These are phyloP conservation scores for Lysandra coridon DNA, from an alignment of 2,888 invertebrate species.

Conservation along the genomic window DNA sequence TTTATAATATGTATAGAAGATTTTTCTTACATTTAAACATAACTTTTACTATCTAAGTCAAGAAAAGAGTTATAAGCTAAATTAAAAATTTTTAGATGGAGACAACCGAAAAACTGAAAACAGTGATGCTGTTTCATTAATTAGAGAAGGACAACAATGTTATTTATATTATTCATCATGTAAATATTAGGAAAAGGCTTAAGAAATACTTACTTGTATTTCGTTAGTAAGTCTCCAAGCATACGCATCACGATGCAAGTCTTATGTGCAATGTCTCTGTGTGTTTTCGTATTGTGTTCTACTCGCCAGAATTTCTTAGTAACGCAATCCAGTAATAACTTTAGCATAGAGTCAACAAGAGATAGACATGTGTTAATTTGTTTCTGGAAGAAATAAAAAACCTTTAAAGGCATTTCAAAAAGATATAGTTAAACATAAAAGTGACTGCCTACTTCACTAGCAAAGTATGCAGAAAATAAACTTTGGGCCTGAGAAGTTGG, in stretches of 20 bases:
- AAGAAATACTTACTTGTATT: slow-evolving; percentile 67
- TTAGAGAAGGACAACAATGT: too few relatives aligned
- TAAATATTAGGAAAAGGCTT: not conserved
- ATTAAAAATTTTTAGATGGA: not conserved
- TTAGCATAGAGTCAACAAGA: slow-evolving; percentile 72
- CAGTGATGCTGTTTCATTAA: not conserved
- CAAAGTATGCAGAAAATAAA: too few relatives aligned
- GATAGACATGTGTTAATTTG: slow-evolving; percentile 69
- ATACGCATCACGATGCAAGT: slow-evolving; percentile 79
- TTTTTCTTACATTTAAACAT: not conserved
- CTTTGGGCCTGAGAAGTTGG: too few relatives aligned
- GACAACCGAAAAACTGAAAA: not conserved
- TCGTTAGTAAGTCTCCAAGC: slow-evolving; percentile 79
- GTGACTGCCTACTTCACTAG: too few relatives aligned
- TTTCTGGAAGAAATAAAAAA: slow-evolving; percentile 57
- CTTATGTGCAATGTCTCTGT: slow-evolving; percentile 74
- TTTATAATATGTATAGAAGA: too few relatives aligned
- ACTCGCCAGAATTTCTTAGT: slow-evolving; percentile 78
- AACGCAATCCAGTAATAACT: slow-evolving; percentile 77
- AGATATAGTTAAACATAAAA: not conserved
- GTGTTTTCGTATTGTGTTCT: slow-evolving; percentile 64
- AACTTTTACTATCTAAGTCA: not conserved
- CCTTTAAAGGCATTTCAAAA: not conserved
- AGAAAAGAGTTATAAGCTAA: not conserved
- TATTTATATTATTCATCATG: too few relatives aligned